Evolutionary conservation across 1,140 invertebrate genomes (phyloP), one percentile per base, ranked within the genome.

Genomic region (Yoshiicerus persimilis): DNA sequence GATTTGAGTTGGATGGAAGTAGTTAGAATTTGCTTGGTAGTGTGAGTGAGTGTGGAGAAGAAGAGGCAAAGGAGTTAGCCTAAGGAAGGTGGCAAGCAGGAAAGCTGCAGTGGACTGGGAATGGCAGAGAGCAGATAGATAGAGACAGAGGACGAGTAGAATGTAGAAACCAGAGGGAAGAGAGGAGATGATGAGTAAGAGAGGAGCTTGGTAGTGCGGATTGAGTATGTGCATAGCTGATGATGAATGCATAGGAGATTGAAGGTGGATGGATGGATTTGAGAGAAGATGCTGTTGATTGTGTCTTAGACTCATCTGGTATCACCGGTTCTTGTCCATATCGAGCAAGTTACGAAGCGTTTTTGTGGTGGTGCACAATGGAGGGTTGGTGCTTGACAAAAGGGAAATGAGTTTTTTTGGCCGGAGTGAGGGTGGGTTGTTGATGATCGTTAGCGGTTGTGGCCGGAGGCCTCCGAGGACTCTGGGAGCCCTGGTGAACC

Each of bases 351-450:
- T 80, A 87, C 86, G 86, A 87, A 84, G 75, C 86, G 86, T 87
- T 87, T 87, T 87, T 87, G 86, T 83, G 86, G 41, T 84, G 56
- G 83, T 88, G 66, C 89, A 89, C 89, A 89, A 89, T 88, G 80
- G 87, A 88, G 84, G 87, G 89, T 87, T 88, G 66, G 87, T 89
- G 86, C 87, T 90, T 89, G 90, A 90, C 90, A 90, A 90, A 90
- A 90, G 88, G 88, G 90, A 90, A 90, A 90, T 90, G 90, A 90
- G 90, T 89, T 89, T 90, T 90, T 90, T 90, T 41, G 36, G 39
- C 25, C 39, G 30, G 83, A 89, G 89, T 89, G 89, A 90, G 89
- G 89, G 89, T 90, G 89, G 88, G 89, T 90, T 90, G 88, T 89
- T 90, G 87, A 88, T 90, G 87, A 86, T 90, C 88, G 88, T 90